phyloP scores from a whole-genome alignment of 2,113 vertebrate genomes.

The Illadopsis cleaveri region DNA sequence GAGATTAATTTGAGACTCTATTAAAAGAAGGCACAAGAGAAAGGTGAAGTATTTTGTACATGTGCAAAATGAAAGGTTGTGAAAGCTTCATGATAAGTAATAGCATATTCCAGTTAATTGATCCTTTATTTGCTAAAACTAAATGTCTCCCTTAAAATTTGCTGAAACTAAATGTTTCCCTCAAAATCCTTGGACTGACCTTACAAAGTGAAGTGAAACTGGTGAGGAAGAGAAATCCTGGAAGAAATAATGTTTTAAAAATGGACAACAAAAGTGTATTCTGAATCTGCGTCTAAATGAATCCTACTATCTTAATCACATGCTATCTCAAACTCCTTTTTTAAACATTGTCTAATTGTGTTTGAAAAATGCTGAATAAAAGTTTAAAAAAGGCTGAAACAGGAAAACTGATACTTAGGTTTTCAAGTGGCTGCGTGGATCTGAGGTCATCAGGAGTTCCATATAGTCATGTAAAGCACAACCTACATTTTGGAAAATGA shows the following conservation, averaged over 20 bases:
- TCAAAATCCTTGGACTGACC: background rate
- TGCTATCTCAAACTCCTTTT: background rate
- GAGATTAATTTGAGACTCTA: background rate
- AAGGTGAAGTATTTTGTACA: background rate
- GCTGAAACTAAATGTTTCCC: background rate
- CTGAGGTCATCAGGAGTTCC: background rate
- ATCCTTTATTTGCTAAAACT: background rate
- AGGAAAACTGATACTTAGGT: background rate
- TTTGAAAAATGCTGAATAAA: background rate
- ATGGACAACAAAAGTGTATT: background rate
- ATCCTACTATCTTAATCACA: background rate
- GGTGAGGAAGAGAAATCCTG: background rate
- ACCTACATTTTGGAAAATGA: background rate
- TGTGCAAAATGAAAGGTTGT: background rate
- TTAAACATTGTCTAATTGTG: background rate
- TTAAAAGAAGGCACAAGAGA: background rate
- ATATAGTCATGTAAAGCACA: background rate
- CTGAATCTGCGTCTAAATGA: background rate
- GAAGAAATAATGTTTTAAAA: background rate
- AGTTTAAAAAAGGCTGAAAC: background rate
- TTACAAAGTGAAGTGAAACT: rapidly evolving
- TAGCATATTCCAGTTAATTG: background rate
- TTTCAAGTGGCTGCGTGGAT: background rate
- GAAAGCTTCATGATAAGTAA: background rate
- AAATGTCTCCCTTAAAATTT: background rate